Percentiles rank a stretch among this genome's conserved stretches.
Evolutionary conservation across 2,797 vertebrate genomes (phyloP).

Genomic region (Odontamblyopus lacepedii): DNA sequence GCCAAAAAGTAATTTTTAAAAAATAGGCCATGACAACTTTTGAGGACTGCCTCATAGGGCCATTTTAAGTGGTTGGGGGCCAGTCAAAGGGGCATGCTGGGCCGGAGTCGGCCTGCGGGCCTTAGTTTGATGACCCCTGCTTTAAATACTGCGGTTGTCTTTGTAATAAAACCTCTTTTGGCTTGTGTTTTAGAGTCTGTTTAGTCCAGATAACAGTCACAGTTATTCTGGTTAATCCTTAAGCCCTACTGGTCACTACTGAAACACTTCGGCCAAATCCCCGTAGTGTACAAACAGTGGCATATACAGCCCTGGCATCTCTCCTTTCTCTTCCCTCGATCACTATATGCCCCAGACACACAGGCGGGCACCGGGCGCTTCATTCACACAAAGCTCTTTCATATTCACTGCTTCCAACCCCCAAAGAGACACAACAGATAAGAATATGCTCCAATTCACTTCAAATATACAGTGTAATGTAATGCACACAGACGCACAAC

Average conservation of each 20-base stretch:
- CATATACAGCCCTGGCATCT: too few relatives aligned
- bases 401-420: constrained; percentile 21
- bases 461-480: constrained; percentile 8
- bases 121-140: too few relatives aligned
- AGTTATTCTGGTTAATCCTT: background rate
- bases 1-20: too few relatives aligned
- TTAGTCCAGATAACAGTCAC: too few relatives aligned
- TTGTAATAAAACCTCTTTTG: too few relatives aligned
- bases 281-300: background rate
- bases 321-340: background rate
- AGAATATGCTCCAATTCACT: constrained; percentile 63
- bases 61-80: too few relatives aligned
- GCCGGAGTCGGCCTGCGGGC: too few relatives aligned
- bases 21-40: too few relatives aligned
- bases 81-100: too few relatives aligned
- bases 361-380: constrained; percentile 8
- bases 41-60: too few relatives aligned
- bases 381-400: constrained; percentile 24
- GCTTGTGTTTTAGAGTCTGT: too few relatives aligned
- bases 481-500: background rate
- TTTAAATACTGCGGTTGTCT: too few relatives aligned
- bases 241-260: background rate
- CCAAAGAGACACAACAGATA: constrained; percentile 23
- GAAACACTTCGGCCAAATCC: background rate
- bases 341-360: constrained; percentile 2